Percentiles rank a stretch among this genome's conserved stretches.
phyloP scores from a whole-genome alignment of 2,797 vertebrate species.

The Hemibagrus guttatus region DNA sequence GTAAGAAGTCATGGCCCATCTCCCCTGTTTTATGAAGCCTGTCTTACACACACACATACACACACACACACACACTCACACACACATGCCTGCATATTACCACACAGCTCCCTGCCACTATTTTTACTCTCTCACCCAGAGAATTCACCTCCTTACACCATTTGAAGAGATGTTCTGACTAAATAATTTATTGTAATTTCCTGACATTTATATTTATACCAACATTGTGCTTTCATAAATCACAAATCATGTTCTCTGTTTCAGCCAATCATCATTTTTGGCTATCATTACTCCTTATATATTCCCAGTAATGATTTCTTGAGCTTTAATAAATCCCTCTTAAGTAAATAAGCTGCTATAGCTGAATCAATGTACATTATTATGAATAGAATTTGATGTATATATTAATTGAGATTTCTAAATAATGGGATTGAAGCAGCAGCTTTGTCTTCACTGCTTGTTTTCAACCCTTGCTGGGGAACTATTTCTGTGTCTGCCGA shows the following conservation, averaged over 20 bases:
- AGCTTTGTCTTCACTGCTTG: conserved; percentile 41
- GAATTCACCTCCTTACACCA: conserved; percentile 66
- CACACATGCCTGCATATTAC: background rate
- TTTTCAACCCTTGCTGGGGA: conserved; percentile 30
- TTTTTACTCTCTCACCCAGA: conserved; percentile 52
- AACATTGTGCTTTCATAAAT: conserved; percentile 22
- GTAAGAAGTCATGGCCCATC: conserved; percentile 51
- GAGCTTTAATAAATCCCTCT: background rate
- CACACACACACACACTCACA: conserved; percentile 42
- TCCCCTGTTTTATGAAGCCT: conserved; percentile 62
- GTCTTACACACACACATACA: conserved; percentile 42
- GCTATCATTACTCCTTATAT: background rate
- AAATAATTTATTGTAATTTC: conserved; percentile 73
- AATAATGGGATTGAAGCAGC: background rate
- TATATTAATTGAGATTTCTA: conserved; percentile 1
- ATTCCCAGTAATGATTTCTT: background rate
- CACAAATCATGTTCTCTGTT: background rate
- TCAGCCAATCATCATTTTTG: background rate
- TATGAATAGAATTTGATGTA: background rate
- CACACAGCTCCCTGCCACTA: conserved; percentile 35
- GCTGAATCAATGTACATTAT: background rate
- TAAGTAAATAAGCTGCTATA: background rate
- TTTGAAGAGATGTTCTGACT: conserved; percentile 65
- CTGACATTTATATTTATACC: conserved; percentile 40
- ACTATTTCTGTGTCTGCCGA: conserved; percentile 46